Base-by-base conservation (phyloP, 2,888 invertebrate genomes). In the Tenthredo amoena region DNA sequence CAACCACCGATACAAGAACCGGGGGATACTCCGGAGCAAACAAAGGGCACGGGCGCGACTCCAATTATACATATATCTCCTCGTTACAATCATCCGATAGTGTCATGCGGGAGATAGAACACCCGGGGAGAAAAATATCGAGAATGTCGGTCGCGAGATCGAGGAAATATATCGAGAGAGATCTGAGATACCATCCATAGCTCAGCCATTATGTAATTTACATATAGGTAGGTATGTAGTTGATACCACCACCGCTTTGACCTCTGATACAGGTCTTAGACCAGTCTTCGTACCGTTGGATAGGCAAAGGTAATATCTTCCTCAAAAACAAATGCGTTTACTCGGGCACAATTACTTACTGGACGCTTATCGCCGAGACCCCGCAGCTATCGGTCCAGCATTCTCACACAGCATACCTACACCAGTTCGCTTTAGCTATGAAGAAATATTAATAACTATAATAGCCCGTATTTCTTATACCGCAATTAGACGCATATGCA, bases 111-210 rank as follows among this genome's bases (percentile, higher is more conserved):
- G 43, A 47, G 43, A 21, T 50, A 55, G 79, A 81, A 81, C 81
- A 81, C 81, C 81, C 34, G 81, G 81, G 10, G 81, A 40, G 81
- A 81, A 81, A 81, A 81, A 58, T 62, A 81, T 81, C 81, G 81
- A 62, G 21, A 81, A 62, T 81, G 62, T 81, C 81, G 37, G 62
- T 81, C 81, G 40, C 26, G 40, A 21, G 81, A 81, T 81, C 40
- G 81, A 81, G 34, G 26, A 40, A 58, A 62, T 81, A 81, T 77
- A 77, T 55, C 77, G 55, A 34, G 12, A 34, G 12, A 31, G 55
- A 31, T 7, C 31, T 15, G 47, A 12, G 77, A 77, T 77, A 77
- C 5, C 50, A 34, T 31, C 26, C 74, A 40, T 74, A 21, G 5
- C 18, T 15, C n/a, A 43, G 21, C 40, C 21, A 47, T 74, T 40